phyloP scores from a whole-genome alignment of 2,113 vertebrate genomes.

The Microtus oregoni region DNA sequence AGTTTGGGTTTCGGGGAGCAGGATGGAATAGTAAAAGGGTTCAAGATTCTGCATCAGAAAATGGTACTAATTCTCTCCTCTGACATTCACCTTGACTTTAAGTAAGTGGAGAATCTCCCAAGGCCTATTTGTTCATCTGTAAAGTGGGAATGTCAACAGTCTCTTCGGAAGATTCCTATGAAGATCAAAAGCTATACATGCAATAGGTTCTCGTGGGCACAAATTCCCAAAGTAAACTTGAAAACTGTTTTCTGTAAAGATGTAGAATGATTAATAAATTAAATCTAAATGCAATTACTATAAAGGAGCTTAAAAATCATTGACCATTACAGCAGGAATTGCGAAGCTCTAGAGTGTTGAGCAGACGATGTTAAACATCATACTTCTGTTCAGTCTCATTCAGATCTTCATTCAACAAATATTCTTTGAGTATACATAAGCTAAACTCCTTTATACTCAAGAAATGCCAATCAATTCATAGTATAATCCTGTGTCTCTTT shows the following conservation, averaged over 20 bases:
- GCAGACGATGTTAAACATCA: background rate
- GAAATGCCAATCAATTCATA: background rate
- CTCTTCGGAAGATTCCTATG: background rate
- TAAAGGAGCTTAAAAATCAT: background rate
- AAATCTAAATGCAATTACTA: constrained; percentile 16
- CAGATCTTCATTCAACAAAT: background rate
- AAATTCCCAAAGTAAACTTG: constrained; percentile 17
- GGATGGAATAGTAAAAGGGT: rapidly evolving
- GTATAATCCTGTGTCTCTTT: background rate
- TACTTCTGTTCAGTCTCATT: background rate
- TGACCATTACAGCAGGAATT: background rate
- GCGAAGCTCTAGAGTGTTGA: background rate
- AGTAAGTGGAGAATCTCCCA: background rate
- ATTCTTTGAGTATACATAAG: background rate
- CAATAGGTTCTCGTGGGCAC: background rate
- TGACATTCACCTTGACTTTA: background rate
- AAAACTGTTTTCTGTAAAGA: background rate
- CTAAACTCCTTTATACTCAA: background rate
- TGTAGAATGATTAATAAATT: background rate
- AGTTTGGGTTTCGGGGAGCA: background rate
- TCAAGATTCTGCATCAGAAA: background rate
- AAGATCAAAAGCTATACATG: background rate
- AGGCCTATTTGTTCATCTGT: background rate
- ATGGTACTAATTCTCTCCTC: background rate
- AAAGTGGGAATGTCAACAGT: background rate